Conservation (phyloP, 2,888 invertebrate genomes). For the Xylota segnis region DNA sequence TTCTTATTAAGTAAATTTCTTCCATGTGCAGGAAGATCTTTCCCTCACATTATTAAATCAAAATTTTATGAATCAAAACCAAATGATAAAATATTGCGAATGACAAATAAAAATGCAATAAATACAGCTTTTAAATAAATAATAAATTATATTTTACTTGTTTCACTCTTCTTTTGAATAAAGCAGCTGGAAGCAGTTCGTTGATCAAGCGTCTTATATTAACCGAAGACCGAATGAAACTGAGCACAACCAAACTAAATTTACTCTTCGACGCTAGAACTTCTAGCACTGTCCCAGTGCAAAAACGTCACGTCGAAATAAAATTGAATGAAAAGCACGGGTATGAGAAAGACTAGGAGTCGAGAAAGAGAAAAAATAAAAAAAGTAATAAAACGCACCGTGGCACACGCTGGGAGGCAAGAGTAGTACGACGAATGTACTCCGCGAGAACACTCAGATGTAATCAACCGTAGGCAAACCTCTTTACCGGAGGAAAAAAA, state of each 20-base stretch:
- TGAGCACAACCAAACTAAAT: constrained; percentile 78
- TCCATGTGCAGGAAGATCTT: constrained; percentile 10
- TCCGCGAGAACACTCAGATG: constrained; percentile 12
- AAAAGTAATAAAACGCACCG: constrained; percentile 7
- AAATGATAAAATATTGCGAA: neutral
- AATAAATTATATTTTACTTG: constrained; percentile 60
- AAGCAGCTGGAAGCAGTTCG: constrained; percentile 48
- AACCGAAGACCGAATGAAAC: constrained; percentile 83
- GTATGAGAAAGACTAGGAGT: constrained; percentile 2
- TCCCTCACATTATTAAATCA: neutral
- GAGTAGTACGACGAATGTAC: neutral
- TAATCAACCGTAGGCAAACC: constrained; percentile 29
- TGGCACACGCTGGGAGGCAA: constrained; percentile 3
- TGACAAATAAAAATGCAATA: constrained; percentile 26
- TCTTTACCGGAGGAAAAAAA: constrained; percentile 14
- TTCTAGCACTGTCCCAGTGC: constrained; percentile 9
- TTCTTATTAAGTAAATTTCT: constrained; percentile 9
- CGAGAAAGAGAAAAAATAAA: constrained; percentile 6
- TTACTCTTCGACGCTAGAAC: constrained; percentile 44
- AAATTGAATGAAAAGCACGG: constrained; percentile 42
- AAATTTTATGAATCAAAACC: neutral
- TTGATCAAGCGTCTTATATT: constrained; percentile 80
- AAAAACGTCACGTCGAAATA: constrained; percentile 36
- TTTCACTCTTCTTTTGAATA: constrained; percentile 62
- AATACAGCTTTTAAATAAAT: constrained; percentile 30